A percentile compares a stretch with the other conserved stretches of the same genome.
These are phyloP conservation scores for Coregonus ussuriensis DNA, from an alignment of 2,797 vertebrate genomes.

Conservation along the genomic window DNA sequence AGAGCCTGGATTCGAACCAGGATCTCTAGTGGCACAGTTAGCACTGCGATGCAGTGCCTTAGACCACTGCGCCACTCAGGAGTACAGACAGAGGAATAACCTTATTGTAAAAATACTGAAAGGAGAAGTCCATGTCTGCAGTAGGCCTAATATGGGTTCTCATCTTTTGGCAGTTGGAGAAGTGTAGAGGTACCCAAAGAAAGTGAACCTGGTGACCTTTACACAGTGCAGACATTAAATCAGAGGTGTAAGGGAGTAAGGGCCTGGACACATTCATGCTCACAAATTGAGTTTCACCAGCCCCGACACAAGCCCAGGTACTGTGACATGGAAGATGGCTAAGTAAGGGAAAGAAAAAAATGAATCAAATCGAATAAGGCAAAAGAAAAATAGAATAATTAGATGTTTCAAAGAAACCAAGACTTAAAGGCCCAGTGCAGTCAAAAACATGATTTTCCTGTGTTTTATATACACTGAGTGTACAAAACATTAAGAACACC, in stretches of 20 bases:
- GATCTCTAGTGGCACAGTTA: too few relatives aligned
- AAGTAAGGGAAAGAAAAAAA: background rate
- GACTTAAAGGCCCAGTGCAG: background rate
- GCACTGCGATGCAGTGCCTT: too few relatives aligned
- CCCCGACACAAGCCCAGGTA: conserved; percentile 5
- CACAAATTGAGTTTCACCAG: conserved; percentile 21
- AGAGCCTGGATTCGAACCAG: too few relatives aligned
- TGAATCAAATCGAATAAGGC: background rate
- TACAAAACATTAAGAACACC: too few relatives aligned
- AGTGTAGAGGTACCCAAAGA: background rate
- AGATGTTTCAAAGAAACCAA: conserved; percentile 5
- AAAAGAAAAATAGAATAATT: background rate
- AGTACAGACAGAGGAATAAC: background rate
- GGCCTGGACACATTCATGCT: conserved; percentile 1
- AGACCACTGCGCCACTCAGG: too few relatives aligned
- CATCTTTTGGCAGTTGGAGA: conserved; percentile 7
- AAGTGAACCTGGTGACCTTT: conserved; percentile 21
- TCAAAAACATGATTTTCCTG: too few relatives aligned
- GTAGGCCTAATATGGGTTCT: background rate
- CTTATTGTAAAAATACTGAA: background rate
- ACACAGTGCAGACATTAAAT: conserved; percentile 3
- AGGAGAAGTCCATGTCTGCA: background rate
- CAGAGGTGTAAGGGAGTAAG: conserved; percentile 20
- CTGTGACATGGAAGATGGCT: conserved; percentile 10
- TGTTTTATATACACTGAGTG: too few relatives aligned